phyloP scores from a whole-genome alignment of 2,797 vertebrate species.

The Simalia tracyae region DNA sequence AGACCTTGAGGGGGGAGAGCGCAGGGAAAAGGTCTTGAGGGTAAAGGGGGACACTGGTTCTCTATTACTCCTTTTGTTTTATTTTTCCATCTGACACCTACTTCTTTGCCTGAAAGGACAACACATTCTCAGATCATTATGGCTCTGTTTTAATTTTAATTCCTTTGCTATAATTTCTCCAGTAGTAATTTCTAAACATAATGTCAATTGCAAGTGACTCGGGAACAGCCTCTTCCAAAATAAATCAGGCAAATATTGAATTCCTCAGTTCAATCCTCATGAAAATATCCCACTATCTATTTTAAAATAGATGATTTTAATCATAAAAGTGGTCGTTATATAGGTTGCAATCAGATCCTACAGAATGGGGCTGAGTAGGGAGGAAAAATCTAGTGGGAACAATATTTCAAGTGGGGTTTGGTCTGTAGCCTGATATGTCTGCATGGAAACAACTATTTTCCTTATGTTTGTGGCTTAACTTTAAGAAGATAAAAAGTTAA shows the following conservation, averaged over 20 bases:
- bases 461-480: constrained; percentile 16
- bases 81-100: neutral
- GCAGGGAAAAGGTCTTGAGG: too few relatives aligned
- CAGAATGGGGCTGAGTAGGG: neutral
- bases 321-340: constrained; percentile 29
- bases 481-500: neutral
- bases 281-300: constrained; percentile 24
- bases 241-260: constrained; percentile 12
- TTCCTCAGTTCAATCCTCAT: constrained; percentile 24
- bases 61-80: too few relatives aligned
- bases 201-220: neutral
- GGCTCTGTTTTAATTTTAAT: neutral
- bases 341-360: constrained; percentile 32
- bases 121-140: fast-evolving
- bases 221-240: neutral
- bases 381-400: constrained; percentile 26
- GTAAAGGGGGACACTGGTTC: too few relatives aligned
- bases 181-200: constrained; percentile 23
- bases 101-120: neutral
- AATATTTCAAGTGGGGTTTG: constrained; percentile 38
- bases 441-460: constrained; percentile 41
- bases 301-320: constrained; percentile 38
- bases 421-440: constrained; percentile 34
- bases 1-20: too few relatives aligned
- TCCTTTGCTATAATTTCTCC: neutral